Base-by-base conservation (phyloP, 1,140 invertebrate species). In the Lucilia cuprina region DNA sequence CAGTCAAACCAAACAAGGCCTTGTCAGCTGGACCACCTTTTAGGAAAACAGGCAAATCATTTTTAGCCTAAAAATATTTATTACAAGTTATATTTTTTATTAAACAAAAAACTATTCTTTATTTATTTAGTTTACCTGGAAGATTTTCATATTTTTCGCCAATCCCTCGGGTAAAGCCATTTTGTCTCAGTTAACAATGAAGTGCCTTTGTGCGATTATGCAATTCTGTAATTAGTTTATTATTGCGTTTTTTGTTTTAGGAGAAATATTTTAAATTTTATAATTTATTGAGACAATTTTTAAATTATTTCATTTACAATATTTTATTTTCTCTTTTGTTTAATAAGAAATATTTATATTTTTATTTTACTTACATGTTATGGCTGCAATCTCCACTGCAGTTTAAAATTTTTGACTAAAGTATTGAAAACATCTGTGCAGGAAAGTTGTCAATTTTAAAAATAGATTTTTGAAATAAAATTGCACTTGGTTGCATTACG, bases 1-100 rank as follows among this genome's bases (percentile, higher is more conserved):
- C 85, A 34, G 90, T 91, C 25, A 89, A 86, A 77, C 90, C 90
- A 85, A 91, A 90, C 5, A 91, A 82, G 14, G 80, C 84, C 84
- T 89, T 89, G n/a, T 91, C 90, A 13, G 74, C 84, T 83, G 90
- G 89, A 12, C 90, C 90, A 25, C 90, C 90, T 83, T 90, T 91
- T 35, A 91, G 85, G 30, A 90, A 91, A 80, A 91, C 87, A 2
- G 90, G 89, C 47, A 91, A 47, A 84, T 88, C 87, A 82, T 89
- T 91, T n/a, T 86, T 84, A 74, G 90, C 88, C 90, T 83, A 77
- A 80, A 83, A 74, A 50, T n/a, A n/a, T n/a, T n/a, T n/a, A n/a
- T n/a, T n/a, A n/a, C n/a, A n/a, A n/a, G n/a, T n/a, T n/a, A n/a
- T n/a, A n/a, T n/a, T n/a, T n/a, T n/a, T n/a, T n/a, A n/a, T n/a